phyloP scores from a whole-genome alignment of 2,888 invertebrate species.

The Macrostomum cliftonense region DNA sequence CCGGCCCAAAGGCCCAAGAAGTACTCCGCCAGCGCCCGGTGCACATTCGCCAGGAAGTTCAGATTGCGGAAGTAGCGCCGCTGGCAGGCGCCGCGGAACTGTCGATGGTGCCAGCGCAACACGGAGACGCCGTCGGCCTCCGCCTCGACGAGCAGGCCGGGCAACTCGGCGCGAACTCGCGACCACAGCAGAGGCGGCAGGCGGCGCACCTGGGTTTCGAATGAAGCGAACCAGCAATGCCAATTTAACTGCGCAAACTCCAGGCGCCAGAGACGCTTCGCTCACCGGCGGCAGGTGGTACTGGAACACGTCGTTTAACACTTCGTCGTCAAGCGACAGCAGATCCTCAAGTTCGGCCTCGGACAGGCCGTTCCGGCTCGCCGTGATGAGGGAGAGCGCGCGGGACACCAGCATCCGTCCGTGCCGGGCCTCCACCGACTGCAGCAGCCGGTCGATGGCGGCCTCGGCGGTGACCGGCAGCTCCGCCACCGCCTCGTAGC shows the following conservation, averaged over 20 bases:
- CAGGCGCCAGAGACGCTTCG: too few relatives aligned
- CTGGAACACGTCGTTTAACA: conserved; percentile 12
- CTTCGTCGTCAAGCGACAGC: conserved; percentile 16
- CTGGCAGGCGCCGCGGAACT: conserved; percentile 61
- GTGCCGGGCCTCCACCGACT: conserved; percentile 16
- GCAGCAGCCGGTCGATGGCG: conserved; percentile 12
- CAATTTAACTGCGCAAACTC: too few relatives aligned
- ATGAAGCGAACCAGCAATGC: too few relatives aligned
- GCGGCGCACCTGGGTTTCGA: conserved; percentile 52
- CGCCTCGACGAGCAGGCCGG: conserved; percentile 81
- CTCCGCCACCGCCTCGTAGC: too few relatives aligned
- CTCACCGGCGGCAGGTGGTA: background rate
- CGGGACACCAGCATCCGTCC: conserved; percentile 16
- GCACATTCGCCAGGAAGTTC: conserved; percentile 86
- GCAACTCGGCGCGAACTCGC: conserved; percentile 79
- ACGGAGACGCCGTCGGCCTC: conserved; percentile 95
- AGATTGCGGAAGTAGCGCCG: conserved; percentile 91
- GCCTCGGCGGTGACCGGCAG: too few relatives aligned
- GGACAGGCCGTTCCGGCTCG: conserved; percentile 16
- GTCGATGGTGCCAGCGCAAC: conserved; percentile 92
- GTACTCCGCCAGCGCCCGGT: conserved; percentile 91
- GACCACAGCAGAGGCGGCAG: conserved; percentile 93
- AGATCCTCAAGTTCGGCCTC: conserved; percentile 18
- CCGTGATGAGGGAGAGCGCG: conserved; percentile 17
- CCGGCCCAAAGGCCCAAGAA: conserved; percentile 67